Evolutionary conservation across 2,113 vertebrate genomes (phyloP).

Genomic region (Oenanthe melanoleuca): DNA sequence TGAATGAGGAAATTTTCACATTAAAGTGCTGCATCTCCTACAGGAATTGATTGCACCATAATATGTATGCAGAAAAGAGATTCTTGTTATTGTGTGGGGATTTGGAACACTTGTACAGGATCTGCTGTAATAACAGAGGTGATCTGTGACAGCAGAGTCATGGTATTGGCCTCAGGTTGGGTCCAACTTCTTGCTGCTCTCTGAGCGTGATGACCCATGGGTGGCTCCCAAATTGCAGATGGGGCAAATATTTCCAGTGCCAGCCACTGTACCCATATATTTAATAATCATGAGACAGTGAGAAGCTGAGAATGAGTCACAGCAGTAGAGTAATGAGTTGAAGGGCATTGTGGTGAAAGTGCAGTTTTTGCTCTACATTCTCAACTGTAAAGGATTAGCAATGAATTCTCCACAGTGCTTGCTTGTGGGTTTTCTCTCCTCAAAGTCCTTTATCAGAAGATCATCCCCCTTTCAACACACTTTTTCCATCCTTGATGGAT

Average conservation of each 20-base stretch:
- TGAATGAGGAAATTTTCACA: slow-evolving; percentile 21
- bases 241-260: not conserved
- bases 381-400: not conserved
- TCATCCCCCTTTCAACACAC: accelerated
- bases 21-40: slow-evolving; percentile 33
- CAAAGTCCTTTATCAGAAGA: not conserved
- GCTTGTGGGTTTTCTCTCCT: not conserved
- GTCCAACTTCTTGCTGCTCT: not conserved
- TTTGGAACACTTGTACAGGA: not conserved
- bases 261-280: not conserved
- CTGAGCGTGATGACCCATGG: not conserved
- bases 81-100: slow-evolving; percentile 12
- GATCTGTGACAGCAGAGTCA: not conserved
- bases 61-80: not conserved
- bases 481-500: not conserved
- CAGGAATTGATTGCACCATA: not conserved
- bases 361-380: not conserved
- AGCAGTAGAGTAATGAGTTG: not conserved
- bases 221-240: not conserved
- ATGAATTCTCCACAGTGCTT: not conserved
- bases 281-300: not conserved
- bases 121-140: not conserved
- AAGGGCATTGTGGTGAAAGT: not conserved
- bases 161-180: not conserved
- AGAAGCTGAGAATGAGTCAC: not conserved